Conservation (phyloP, 2,113 vertebrate species). For the Entomyzon cyanotis region DNA sequence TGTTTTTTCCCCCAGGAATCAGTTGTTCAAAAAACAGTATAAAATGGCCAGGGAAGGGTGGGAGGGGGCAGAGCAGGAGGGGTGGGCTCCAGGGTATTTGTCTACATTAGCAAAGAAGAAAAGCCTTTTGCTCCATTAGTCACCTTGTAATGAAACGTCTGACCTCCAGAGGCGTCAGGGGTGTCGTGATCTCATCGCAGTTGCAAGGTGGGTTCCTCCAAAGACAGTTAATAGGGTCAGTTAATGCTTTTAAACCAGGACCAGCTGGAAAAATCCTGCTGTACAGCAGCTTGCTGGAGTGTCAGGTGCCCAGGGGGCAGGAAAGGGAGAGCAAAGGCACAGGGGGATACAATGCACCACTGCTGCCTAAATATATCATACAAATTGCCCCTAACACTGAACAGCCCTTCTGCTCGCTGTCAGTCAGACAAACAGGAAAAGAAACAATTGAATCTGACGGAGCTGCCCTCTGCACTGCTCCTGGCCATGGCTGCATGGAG, state of each 20-base stretch:
- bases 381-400: not conserved
- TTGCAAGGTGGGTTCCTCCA: not conserved
- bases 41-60: not conserved
- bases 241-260: not conserved
- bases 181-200: not conserved
- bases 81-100: not conserved
- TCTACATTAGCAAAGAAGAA: not conserved
- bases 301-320: not conserved
- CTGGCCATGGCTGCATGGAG: accelerated
- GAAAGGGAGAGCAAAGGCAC: not conserved
- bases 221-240: not conserved
- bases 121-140: not conserved
- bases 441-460: not conserved
- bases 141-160: not conserved
- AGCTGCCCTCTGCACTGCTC: not conserved
- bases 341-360: accelerated
- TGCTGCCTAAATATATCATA: not conserved
- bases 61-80: not conserved
- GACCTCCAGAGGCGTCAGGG: not conserved
- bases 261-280: not conserved
- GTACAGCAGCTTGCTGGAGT: not conserved
- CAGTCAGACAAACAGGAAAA: not conserved
- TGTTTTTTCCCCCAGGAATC: not conserved
- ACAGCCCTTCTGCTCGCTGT: not conserved
- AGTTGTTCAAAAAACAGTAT: not conserved